Evolutionary conservation across 2,113 vertebrate species (phyloP).

Genomic region (Tor tambroides): DNA sequence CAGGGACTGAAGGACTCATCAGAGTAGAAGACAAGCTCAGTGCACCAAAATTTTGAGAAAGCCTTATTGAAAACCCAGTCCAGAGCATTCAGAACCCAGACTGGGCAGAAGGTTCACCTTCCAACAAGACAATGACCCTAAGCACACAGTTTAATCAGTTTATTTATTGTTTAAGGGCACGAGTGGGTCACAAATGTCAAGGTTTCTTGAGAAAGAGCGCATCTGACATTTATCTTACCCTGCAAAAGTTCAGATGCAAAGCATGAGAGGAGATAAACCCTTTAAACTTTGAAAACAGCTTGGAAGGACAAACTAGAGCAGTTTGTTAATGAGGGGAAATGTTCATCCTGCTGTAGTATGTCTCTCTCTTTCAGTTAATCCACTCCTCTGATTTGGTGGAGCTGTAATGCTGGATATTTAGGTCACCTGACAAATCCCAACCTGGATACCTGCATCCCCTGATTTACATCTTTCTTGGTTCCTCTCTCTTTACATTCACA

Average conservation of each 20-base stretch:
- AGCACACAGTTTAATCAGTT: too few relatives aligned
- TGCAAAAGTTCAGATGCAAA: background rate
- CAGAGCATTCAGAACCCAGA: too few relatives aligned
- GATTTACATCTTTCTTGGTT: background rate
- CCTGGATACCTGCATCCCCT: constrained; percentile 39
- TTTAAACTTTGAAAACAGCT: background rate
- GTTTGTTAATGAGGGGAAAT: background rate
- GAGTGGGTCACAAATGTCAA: background rate
- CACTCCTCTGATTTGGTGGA: constrained; percentile 13
- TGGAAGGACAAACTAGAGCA: constrained; percentile 20
- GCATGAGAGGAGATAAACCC: background rate
- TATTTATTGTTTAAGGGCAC: background rate
- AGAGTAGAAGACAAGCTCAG: too few relatives aligned
- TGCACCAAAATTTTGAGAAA: too few relatives aligned
- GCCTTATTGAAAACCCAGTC: too few relatives aligned
- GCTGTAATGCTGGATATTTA: constrained; percentile 45
- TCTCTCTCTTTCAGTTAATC: constrained; percentile 46
- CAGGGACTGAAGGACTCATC: too few relatives aligned
- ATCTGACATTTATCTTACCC: background rate
- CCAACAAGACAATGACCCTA: too few relatives aligned
- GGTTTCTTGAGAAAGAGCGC: background rate
- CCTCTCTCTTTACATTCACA: constrained; percentile 58
- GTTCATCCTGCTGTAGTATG: background rate
- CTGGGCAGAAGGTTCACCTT: too few relatives aligned
- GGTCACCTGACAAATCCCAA: constrained; percentile 65